Percentiles rank a stretch among this genome's conserved stretches.
Evolutionary conservation across 2,888 invertebrate genomes (phyloP).

Genomic region (Ophion ellenae): DNA sequence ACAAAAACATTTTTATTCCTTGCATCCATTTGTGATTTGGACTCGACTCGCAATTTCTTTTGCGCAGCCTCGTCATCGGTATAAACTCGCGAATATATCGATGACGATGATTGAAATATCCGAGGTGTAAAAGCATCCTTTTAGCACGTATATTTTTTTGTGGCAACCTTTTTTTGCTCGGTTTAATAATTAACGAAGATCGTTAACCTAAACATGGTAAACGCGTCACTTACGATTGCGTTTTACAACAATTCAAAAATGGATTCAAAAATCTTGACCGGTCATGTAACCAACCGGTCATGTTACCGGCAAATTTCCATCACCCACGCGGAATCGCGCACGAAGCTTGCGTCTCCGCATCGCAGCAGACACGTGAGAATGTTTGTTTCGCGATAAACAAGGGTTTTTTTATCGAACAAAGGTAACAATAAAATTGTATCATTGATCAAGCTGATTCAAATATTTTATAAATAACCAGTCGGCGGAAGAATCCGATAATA

Average conservation of each 20-base stretch:
- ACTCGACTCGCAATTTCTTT: background rate
- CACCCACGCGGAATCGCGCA: background rate
- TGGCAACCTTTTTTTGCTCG: no score
- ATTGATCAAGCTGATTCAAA: background rate
- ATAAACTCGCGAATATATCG: no score
- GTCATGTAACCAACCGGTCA: no score
- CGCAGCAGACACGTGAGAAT: constrained; percentile 55
- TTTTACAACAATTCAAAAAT: no score
- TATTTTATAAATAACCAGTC: background rate
- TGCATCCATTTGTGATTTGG: background rate
- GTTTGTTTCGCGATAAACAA: constrained; percentile 35
- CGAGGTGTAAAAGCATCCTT: no score
- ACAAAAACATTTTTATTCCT: background rate
- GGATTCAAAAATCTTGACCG: no score
- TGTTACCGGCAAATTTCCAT: background rate
- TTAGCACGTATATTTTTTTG: no score
- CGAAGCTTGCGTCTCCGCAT: background rate
- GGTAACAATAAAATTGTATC: constrained; percentile 35
- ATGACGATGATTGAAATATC: no score
- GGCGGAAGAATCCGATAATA: background rate
- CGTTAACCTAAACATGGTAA: no score
- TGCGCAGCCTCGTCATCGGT: background rate
- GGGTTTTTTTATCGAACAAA: constrained; percentile 31
- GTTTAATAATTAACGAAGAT: no score
- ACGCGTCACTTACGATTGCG: no score